Percentiles rank a stretch among this genome's conserved stretches.
Conservation (phyloP, 2,888 invertebrate genomes). For the Willowsia nigromaculata region DNA sequence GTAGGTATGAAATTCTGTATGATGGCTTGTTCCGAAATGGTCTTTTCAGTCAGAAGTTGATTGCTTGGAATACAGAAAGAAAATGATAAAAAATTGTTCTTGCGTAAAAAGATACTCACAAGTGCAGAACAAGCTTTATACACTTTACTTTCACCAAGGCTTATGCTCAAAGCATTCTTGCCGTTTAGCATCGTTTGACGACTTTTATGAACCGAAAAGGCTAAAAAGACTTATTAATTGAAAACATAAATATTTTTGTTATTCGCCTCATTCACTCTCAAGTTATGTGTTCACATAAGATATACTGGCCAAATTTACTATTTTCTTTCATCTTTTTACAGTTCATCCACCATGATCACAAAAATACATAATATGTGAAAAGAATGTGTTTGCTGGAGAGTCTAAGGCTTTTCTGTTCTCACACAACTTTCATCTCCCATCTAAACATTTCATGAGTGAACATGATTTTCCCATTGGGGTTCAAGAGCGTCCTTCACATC, state of each 20-base stretch:
- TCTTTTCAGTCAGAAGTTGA: too few relatives aligned
- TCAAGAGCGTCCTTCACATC: slow-evolving; percentile 22
- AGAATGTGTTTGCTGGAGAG: neutral
- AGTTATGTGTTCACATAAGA: neutral
- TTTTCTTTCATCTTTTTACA: neutral
- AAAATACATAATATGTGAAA: neutral
- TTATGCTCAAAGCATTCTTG: neutral
- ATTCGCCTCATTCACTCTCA: slow-evolving; percentile 28
- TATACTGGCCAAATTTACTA: neutral
- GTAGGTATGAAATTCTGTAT: too few relatives aligned
- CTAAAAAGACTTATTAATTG: neutral
- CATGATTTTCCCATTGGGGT: slow-evolving; percentile 37
- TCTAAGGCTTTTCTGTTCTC: neutral
- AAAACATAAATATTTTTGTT: slow-evolving; percentile 36
- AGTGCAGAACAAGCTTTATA: too few relatives aligned
- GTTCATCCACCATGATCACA: neutral
- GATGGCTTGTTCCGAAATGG: too few relatives aligned
- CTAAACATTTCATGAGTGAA: slow-evolving; percentile 12
- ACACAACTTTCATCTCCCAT: neutral
- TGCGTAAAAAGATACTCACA: too few relatives aligned
- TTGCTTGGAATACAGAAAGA: too few relatives aligned
- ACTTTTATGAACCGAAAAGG: slow-evolving; percentile 12
- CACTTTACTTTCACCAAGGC: neutral
- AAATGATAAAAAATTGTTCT: too few relatives aligned
- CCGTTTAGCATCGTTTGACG: neutral